Percentiles rank a stretch among this genome's conserved stretches.
These are phyloP conservation scores for Glyphotaelius pellucidus DNA, from an alignment of 2,888 invertebrate species.

Conservation along the genomic window DNA sequence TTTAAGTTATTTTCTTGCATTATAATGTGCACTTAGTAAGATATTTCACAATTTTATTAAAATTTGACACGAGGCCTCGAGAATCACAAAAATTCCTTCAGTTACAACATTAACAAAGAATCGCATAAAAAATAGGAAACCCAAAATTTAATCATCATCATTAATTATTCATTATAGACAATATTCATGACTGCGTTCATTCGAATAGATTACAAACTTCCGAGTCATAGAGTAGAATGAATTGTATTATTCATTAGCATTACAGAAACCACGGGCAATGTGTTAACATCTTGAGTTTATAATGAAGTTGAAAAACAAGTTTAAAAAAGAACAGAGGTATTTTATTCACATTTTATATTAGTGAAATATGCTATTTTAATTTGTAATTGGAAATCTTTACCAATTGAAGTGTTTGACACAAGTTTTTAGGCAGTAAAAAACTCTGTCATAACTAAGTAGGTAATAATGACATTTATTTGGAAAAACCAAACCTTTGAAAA, in stretches of 20 bases:
- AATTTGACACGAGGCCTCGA: background rate
- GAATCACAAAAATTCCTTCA: background rate
- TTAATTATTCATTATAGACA: background rate
- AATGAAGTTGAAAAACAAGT: background rate
- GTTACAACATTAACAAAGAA: background rate
- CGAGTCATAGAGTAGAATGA: conserved; percentile 2
- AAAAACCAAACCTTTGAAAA: background rate
- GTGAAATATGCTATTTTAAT: background rate
- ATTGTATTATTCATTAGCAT: background rate
- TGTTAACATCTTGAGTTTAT: background rate
- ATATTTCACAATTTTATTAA: no score
- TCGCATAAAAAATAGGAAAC: background rate
- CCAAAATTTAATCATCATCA: background rate
- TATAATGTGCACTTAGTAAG: background rate
- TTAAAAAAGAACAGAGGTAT: background rate
- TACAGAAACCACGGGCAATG: background rate
- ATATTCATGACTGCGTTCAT: background rate
- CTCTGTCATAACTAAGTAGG: background rate
- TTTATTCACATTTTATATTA: background rate
- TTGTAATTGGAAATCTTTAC: background rate
- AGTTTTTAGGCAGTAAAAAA: background rate
- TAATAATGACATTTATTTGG: background rate
- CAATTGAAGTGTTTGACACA: background rate
- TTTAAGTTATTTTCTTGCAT: background rate
- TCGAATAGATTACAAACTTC: background rate